A percentile compares a stretch with the other conserved stretches of the same genome.
Conservation (phyloP, 1,140 invertebrate species). For the Oppia nitens region DNA sequence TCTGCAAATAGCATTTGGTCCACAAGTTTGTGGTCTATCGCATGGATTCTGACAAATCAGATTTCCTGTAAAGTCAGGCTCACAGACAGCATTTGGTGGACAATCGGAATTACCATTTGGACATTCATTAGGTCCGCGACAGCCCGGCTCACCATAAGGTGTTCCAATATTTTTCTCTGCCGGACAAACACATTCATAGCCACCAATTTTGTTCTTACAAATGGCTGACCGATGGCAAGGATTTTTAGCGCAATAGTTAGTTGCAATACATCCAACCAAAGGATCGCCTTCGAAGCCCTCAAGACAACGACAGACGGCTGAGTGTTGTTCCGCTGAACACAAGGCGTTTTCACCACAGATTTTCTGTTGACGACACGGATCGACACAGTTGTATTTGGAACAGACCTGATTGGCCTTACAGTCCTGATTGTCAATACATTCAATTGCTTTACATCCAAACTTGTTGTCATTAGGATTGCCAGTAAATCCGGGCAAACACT, state of each 20-base stretch:
- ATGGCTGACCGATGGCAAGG: conserved; percentile 60
- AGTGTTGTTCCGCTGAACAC: conserved; percentile 58
- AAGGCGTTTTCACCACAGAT: conserved; percentile 54
- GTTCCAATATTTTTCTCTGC: conserved; percentile 57
- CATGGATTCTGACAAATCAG: conserved; percentile 20
- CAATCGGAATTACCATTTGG: conserved; percentile 19
- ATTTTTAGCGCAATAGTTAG: conserved; percentile 56
- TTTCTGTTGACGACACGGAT: conserved; percentile 19
- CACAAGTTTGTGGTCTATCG: conserved; percentile 37
- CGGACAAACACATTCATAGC: conserved; percentile 55
- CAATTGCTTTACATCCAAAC: conserved; percentile 25
- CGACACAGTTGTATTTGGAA: conserved; percentile 22
- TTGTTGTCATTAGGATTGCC: conserved; percentile 45
- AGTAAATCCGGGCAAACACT: conserved; percentile 54
- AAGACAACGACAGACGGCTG: conserved; percentile 55
- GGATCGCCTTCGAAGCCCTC: conserved; percentile 51
- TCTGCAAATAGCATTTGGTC: conserved; percentile 68
- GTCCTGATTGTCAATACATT: conserved; percentile 21
- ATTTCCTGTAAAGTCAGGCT: conserved; percentile 10
- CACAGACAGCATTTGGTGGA: conserved; percentile 23
- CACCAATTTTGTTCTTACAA: conserved; percentile 45
- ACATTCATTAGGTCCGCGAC: conserved; percentile 27
- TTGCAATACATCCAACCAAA: conserved; percentile 43
- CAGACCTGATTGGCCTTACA: conserved; percentile 21
- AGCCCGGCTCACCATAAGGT: conserved; percentile 61